Conservation (phyloP, 1,140 invertebrate genomes). For the Glossosoma conforme region DNA sequence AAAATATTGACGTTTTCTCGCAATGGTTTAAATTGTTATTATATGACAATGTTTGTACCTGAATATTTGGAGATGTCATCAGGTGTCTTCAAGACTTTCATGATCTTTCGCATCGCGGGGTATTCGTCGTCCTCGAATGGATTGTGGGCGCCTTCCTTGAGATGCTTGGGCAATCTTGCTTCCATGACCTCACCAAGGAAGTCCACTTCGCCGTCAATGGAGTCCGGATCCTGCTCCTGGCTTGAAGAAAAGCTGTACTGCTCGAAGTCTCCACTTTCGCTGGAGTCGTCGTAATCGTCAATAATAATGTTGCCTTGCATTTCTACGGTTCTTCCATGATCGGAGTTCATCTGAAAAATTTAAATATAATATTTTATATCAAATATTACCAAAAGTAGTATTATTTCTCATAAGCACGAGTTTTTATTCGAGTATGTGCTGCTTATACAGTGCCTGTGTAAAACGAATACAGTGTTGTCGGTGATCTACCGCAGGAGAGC, state of each 20-base stretch:
- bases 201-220: slow-evolving; percentile 6
- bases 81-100: slow-evolving; percentile 17
- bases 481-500: too few relatives aligned
- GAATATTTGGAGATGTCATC: too few relatives aligned
- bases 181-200: slow-evolving; percentile 28
- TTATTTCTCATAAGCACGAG: too few relatives aligned
- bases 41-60: too few relatives aligned
- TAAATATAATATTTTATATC: neutral
- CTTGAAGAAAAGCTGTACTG: neutral
- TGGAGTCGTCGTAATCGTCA: slow-evolving; percentile 2
- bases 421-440: too few relatives aligned
- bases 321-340: neutral
- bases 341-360: slow-evolving; percentile 7
- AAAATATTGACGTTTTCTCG: too few relatives aligned
- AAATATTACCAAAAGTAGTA: neutral
- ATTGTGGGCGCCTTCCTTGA: slow-evolving; percentile 11
- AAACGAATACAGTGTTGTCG: too few relatives aligned
- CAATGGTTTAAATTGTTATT: too few relatives aligned
- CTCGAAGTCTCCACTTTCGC: neutral
- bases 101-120: slow-evolving; percentile 19
- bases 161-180: too few relatives aligned
- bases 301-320: neutral
- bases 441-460: too few relatives aligned
- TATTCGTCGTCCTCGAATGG: slow-evolving; percentile 4
- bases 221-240: neutral